Percentiles rank a stretch among this genome's conserved stretches.
phyloP scores from a whole-genome alignment of 2,888 invertebrate species.

The Sthenelais limicola region DNA sequence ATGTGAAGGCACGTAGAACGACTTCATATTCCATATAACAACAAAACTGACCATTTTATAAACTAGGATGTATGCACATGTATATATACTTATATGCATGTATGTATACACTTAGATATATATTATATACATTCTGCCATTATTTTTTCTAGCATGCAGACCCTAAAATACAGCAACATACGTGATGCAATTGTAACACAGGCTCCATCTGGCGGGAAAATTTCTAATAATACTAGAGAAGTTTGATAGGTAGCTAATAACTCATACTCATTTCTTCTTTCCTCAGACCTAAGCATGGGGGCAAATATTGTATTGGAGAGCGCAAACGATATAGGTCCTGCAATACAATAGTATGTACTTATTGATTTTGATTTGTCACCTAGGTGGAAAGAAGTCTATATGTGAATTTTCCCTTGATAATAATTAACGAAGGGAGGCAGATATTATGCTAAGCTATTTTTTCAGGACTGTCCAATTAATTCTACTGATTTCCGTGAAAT shows the following conservation, averaged over 20 bases:
- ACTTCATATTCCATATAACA: too few relatives aligned
- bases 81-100: too few relatives aligned
- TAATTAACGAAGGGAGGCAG: background rate
- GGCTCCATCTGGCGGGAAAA: too few relatives aligned
- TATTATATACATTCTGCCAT: background rate
- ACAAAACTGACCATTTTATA: too few relatives aligned
- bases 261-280: background rate
- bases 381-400: background rate
- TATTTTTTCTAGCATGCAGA: background rate
- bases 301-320: conserved; percentile 68
- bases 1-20: too few relatives aligned
- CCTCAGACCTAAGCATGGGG: conserved; percentile 65
- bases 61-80: too few relatives aligned
- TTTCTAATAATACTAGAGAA: background rate
- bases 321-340: conserved; percentile 66
- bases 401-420: background rate
- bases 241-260: background rate
- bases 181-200: background rate
- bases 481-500: conserved; percentile 86
- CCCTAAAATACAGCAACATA: background rate
- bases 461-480: conserved; percentile 81
- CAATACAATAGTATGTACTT: conserved; percentile 54
- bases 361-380: background rate
- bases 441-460: background rate
- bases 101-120: conserved; percentile 2